Evolutionary conservation across 2,113 vertebrate species (phyloP).

Genomic region (Calypte anna): DNA sequence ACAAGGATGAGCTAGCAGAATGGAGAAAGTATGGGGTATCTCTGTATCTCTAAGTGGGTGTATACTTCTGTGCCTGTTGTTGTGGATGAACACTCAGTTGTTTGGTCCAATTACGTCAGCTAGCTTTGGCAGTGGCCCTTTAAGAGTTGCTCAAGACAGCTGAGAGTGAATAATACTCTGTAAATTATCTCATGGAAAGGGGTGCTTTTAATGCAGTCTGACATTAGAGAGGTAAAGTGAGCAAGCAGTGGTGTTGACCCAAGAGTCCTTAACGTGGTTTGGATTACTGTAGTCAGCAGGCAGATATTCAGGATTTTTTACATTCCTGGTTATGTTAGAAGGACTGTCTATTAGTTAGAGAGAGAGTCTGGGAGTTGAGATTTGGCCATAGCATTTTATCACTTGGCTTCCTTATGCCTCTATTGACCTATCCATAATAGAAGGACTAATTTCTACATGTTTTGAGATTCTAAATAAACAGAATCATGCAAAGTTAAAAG

Average conservation of each 20-base stretch:
- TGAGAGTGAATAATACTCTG: constrained; percentile 20
- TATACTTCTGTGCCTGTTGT: background rate
- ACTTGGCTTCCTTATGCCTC: background rate
- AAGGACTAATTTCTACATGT: background rate
- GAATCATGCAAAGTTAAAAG: background rate
- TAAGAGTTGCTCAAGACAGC: constrained; percentile 31
- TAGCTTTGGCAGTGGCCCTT: background rate
- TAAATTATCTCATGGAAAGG: constrained; percentile 36
- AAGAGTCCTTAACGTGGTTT: background rate
- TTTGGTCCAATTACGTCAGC: background rate
- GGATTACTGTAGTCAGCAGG: constrained; percentile 30
- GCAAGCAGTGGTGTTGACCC: background rate
- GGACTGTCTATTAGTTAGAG: background rate
- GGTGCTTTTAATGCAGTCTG: background rate
- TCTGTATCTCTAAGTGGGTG: background rate
- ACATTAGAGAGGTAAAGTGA: constrained; percentile 26
- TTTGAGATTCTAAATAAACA: background rate
- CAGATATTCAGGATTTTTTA: constrained; percentile 44
- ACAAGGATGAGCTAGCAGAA: background rate
- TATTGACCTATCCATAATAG: background rate
- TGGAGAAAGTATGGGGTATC: background rate
- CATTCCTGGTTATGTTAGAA: background rate
- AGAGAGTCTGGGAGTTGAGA: background rate
- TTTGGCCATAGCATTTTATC: background rate
- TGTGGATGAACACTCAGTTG: background rate